These are phyloP conservation scores for Daktulosphaira vitifoliae DNA, from an alignment of 1,140 invertebrate species.

Conservation along the genomic window DNA sequence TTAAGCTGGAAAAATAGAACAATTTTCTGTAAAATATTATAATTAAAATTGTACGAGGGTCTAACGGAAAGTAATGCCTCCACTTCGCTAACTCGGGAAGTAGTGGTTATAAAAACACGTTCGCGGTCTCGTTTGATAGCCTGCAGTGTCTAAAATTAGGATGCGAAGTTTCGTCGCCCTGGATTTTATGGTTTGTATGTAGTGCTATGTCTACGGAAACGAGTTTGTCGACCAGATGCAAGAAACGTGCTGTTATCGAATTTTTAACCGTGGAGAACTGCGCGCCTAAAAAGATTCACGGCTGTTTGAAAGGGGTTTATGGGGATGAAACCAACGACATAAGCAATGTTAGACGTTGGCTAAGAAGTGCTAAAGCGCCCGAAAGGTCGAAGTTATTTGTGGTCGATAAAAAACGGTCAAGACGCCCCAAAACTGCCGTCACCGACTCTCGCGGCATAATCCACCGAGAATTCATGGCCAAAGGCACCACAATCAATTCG, in stretches of 20 bases:
- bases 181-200: no score
- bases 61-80: no score
- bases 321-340: neutral
- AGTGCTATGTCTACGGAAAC: no score
- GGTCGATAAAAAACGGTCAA: neutral
- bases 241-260: slow-evolving; percentile 16
- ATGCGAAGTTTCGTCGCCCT: no score
- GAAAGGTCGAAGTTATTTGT: neutral
- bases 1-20: no score
- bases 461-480: slow-evolving; percentile 37
- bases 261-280: neutral
- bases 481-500: slow-evolving; percentile 38
- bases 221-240: no score
- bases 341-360: neutral
- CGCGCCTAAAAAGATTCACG: neutral
- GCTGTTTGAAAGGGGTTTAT: neutral
- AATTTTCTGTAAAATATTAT: no score
- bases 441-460: slow-evolving; percentile 34
- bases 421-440: neutral
- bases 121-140: no score
- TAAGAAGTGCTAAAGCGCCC: neutral
- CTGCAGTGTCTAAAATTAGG: no score
- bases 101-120: no score
- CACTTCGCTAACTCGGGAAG: no score
- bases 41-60: no score